phyloP scores from a whole-genome alignment of 2,113 vertebrate genomes.

The Salvelinus fontinalis region DNA sequence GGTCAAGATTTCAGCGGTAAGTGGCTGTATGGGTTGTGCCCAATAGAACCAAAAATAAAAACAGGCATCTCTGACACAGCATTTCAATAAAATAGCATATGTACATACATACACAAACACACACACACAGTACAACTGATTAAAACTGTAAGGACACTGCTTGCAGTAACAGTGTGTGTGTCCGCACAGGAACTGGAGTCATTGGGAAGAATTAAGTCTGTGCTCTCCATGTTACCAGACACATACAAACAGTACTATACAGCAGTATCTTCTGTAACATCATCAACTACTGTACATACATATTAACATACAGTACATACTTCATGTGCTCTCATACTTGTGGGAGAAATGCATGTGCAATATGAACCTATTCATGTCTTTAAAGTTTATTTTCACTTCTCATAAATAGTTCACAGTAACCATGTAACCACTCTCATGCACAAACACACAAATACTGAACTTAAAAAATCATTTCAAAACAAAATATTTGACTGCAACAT shows the following conservation, averaged over 20 bases:
- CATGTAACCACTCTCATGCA: slow-evolving; percentile 28
- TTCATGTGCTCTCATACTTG: slow-evolving; percentile 16
- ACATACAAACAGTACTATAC: slow-evolving; percentile 1
- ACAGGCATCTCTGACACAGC: background rate
- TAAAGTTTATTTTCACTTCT: slow-evolving; percentile 26
- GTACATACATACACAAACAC: slow-evolving; percentile 6
- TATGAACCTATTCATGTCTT: slow-evolving; percentile 44
- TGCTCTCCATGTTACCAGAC: background rate
- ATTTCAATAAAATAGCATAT: background rate
- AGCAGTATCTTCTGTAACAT: background rate
- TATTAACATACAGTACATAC: slow-evolving; percentile 41
- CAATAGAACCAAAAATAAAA: background rate
- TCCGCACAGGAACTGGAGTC: background rate
- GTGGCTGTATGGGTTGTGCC: background rate
- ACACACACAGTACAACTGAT: slow-evolving; percentile 11
- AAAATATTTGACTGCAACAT: slow-evolving; percentile 27
- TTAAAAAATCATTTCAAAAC: slow-evolving; percentile 22
- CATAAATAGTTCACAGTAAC: slow-evolving; percentile 60
- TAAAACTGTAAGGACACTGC: slow-evolving; percentile 13
- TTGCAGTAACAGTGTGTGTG: slow-evolving; percentile 10
- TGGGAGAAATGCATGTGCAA: slow-evolving; percentile 13
- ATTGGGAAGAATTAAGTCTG: background rate
- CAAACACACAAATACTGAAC: slow-evolving; percentile 15
- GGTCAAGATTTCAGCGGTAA: background rate
- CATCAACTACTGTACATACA: background rate